A percentile compares a stretch with the other conserved stretches of the same genome.
Conservation (phyloP, 1,140 invertebrate species). For the Drosophila varians region DNA sequence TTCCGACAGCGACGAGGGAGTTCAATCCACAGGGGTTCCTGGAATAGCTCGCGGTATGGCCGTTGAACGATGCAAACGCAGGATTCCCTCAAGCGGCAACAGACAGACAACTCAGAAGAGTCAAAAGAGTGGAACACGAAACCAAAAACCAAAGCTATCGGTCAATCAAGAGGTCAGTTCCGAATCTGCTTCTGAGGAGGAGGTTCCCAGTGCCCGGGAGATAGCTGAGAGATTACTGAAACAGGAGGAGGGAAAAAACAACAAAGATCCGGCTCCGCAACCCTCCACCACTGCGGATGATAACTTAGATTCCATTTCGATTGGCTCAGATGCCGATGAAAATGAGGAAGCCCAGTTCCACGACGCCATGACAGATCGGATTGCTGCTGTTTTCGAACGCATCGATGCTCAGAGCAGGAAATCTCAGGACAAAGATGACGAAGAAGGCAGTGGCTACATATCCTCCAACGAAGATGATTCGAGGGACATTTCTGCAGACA, state of each 20-base stretch:
- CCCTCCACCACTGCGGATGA: neutral
- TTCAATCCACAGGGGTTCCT: slow-evolving; percentile 58
- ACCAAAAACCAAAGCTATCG: slow-evolving; percentile 16
- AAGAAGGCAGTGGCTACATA: slow-evolving; percentile 4
- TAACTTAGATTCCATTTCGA: slow-evolving; percentile 13
- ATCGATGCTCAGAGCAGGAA: slow-evolving; percentile 28
- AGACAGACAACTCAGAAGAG: slow-evolving; percentile 34
- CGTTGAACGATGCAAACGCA: slow-evolving; percentile 69
- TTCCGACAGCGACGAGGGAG: slow-evolving; percentile 45
- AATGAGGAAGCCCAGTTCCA: slow-evolving; percentile 41
- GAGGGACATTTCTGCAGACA: neutral
- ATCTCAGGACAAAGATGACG: neutral
- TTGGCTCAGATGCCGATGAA: slow-evolving; percentile 51
- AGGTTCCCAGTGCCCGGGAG: slow-evolving; percentile 61
- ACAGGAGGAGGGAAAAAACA: slow-evolving; percentile 21
- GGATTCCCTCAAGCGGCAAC: slow-evolving; percentile 36
- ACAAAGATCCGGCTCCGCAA: neutral
- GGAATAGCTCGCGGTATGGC: slow-evolving; percentile 72
- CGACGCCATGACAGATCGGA: slow-evolving; percentile 34
- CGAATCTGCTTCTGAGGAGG: slow-evolving; percentile 44
- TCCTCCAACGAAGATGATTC: slow-evolving; percentile 22
- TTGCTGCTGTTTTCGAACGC: slow-evolving; percentile 43
- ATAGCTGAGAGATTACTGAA: slow-evolving; percentile 67
- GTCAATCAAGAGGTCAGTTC: slow-evolving; percentile 27
- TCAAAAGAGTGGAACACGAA: neutral